phyloP scores from a whole-genome alignment of 2,797 vertebrate genomes.

The Danio aesculapii region DNA sequence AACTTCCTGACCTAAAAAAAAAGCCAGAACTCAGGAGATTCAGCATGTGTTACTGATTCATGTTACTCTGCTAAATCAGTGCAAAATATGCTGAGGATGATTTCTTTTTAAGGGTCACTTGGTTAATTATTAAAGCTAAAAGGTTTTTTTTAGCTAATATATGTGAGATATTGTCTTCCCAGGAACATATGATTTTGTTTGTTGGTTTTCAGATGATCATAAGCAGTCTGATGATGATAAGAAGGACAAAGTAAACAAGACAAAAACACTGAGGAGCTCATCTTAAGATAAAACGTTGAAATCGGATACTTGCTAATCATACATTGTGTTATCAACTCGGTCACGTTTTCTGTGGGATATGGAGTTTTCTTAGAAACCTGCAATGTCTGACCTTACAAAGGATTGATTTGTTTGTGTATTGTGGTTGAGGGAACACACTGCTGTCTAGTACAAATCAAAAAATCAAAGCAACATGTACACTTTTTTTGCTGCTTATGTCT shows the following conservation, averaged over 20 bases:
- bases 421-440: neutral
- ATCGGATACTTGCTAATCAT: neutral
- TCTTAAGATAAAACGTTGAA: neutral
- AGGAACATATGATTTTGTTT: neutral
- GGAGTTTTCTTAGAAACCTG: neutral
- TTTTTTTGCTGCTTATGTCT: neutral
- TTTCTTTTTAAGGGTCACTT: neutral
- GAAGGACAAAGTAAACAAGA: neutral
- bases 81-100: constrained; percentile 10
- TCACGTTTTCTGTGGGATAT: neutral
- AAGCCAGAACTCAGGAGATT: constrained; percentile 30
- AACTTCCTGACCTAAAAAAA: constrained; percentile 10
- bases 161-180: neutral
- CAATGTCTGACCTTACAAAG: constrained; percentile 6
- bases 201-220: neutral
- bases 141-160: neutral
- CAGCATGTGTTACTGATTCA: constrained; percentile 41
- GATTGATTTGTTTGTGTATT: constrained; percentile 28
- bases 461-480: neutral
- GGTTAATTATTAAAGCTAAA: constrained; percentile 13
- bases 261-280: neutral
- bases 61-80: constrained; percentile 17
- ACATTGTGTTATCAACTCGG: neutral
- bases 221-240: constrained; percentile 1
- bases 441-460: neutral